A percentile compares a stretch with the other conserved stretches of the same genome.
phyloP scores from a whole-genome alignment of 1,140 invertebrate species.

The Drosophila nigrodunni region DNA sequence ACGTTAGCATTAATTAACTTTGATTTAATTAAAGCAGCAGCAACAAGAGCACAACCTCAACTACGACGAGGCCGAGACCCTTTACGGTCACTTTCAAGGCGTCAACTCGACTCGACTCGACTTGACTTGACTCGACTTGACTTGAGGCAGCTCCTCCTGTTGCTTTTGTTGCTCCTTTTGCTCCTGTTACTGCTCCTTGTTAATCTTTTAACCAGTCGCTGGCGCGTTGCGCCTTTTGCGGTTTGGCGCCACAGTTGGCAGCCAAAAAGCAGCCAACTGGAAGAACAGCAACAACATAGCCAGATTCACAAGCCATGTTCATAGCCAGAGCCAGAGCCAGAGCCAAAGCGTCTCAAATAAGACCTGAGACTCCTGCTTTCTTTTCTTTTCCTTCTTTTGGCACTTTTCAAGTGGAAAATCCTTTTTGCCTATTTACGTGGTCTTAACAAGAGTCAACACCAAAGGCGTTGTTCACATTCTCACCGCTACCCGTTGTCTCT shows the following conservation, averaged over 20 bases:
- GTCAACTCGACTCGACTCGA: constrained; percentile 20
- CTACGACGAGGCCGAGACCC: constrained; percentile 13
- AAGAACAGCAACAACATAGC: constrained; percentile 57
- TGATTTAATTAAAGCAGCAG: constrained; percentile 77
- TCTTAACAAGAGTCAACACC: constrained; percentile 76
- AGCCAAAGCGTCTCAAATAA: constrained; percentile 11
- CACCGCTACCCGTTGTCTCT: constrained; percentile 29
- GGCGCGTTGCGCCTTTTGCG: constrained; percentile 69
- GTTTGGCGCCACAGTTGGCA: constrained; percentile 71
- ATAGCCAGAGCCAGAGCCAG: constrained; percentile 32
- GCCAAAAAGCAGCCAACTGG: constrained; percentile 66
- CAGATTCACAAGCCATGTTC: neutral
- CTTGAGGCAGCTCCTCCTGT: constrained; percentile 5
- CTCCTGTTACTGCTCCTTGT: constrained; percentile 45
- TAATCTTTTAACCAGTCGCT: constrained; percentile 77
- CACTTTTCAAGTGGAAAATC: constrained; percentile 81
- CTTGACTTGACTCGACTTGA: constrained; percentile 52
- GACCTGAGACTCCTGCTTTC: constrained; percentile 21
- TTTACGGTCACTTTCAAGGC: constrained; percentile 61
- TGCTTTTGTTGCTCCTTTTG: neutral
- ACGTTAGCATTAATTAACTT: constrained; percentile 83
- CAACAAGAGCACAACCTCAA: neutral
- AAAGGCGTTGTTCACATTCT: constrained; percentile 12
- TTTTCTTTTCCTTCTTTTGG: constrained; percentile 51
- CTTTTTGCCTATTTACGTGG: constrained; percentile 81